Percentiles rank a stretch among this genome's conserved stretches.
Evolutionary conservation across 1,140 invertebrate genomes (phyloP).

Genomic region (Megathymus violae): DNA sequence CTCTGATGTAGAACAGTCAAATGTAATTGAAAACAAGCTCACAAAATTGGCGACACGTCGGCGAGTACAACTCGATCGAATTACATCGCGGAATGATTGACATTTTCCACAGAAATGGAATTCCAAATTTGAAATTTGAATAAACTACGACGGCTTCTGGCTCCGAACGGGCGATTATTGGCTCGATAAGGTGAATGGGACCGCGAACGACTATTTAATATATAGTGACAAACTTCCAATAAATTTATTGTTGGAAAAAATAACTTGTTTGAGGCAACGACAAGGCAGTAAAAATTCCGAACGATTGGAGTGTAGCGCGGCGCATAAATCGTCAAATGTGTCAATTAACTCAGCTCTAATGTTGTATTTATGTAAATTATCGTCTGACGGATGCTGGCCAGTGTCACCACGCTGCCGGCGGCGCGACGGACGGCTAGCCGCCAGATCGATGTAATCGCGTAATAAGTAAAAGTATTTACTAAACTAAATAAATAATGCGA

Average conservation of each 20-base stretch:
- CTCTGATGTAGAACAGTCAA: background rate
- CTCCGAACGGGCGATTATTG: constrained; percentile 1
- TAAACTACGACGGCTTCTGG: constrained; percentile 1
- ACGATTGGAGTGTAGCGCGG: constrained; percentile 52
- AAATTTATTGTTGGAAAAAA: constrained; percentile 46
- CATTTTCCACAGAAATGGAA: constrained; percentile 15
- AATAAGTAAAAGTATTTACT: background rate
- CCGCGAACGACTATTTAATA: constrained; percentile 33
- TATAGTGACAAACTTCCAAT: constrained; percentile 41
- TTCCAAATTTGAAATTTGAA: constrained; percentile 10
- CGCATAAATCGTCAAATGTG: constrained; percentile 71
- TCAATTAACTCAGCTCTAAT: constrained; percentile 74
- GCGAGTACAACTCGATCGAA: background rate
- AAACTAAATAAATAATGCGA: too few species aligned
- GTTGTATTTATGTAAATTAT: constrained; percentile 73
- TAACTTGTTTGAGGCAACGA: constrained; percentile 20
- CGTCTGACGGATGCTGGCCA: constrained; percentile 55
- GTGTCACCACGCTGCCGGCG: constrained; percentile 13
- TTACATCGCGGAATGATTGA: constrained; percentile 15
- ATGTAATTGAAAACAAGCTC: constrained; percentile 2
- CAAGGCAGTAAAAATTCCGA: constrained; percentile 56
- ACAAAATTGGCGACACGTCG: constrained; percentile 6
- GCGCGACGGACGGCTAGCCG: constrained; percentile 8
- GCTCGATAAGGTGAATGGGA: constrained; percentile 23
- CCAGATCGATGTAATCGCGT: background rate